Conservation (phyloP, 2,888 invertebrate species). For the Scaeva pyrastri region DNA sequence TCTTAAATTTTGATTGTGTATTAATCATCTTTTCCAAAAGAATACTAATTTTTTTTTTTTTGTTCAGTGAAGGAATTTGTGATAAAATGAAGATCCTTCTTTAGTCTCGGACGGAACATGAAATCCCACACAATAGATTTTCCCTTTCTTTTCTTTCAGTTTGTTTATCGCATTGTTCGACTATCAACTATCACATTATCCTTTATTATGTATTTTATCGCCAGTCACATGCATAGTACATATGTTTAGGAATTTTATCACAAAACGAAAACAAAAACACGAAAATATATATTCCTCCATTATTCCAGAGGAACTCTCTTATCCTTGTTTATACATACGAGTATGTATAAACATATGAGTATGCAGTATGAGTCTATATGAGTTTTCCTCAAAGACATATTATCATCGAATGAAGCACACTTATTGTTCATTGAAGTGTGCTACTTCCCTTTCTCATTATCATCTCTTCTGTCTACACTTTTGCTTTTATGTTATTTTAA, state of each 20-base stretch:
- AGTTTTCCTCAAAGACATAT: constrained; percentile 13
- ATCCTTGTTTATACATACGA: constrained; percentile 18
- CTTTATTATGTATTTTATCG: not conserved
- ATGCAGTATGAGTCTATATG: too few species aligned
- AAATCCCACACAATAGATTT: too few species aligned
- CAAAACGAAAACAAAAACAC: constrained; percentile 14
- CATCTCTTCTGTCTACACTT: too few species aligned
- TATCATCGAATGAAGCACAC: constrained; percentile 8
- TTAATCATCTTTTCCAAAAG: too few species aligned
- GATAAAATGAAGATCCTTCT: too few species aligned
- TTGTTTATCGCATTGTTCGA: constrained; percentile 2
- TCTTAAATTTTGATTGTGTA: too few species aligned
- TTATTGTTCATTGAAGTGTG: constrained; percentile 12
- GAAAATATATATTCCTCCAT: constrained; percentile 6
- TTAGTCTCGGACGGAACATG: too few species aligned
- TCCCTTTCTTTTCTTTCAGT: too few species aligned
- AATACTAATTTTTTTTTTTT: too few species aligned
- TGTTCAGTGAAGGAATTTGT: too few species aligned
- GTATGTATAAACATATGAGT: too few species aligned
- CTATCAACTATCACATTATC: constrained; percentile 18
- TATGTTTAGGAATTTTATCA: constrained; percentile 20
- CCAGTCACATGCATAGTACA: not conserved
- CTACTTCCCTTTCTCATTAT: constrained; percentile 3
- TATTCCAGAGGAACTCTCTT: constrained; percentile 17
- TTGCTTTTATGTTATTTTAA: not conserved